Evolutionary conservation across 2,888 invertebrate species (phyloP), one percentile per base, ranked within the genome.

Genomic region (Ellobium chinense): DNA sequence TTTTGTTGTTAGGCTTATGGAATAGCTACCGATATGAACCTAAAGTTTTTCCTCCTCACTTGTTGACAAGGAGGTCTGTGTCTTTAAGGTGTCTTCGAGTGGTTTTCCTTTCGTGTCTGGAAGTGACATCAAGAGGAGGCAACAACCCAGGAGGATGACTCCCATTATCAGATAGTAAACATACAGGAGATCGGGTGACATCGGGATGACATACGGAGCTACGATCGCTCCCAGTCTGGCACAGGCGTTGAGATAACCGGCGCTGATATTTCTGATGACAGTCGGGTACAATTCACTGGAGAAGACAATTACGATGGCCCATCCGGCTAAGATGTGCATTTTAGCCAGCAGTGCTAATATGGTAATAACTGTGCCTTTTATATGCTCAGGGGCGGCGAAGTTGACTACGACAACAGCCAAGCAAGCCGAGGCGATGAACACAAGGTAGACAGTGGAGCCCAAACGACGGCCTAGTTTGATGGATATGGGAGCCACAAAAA

Each of bases 231-330:
- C 80, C 7, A 77, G 27, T 37, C 82, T 56, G 18, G 82, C 70
- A 12, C 68, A 31, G 1, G 62, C 24, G 63, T 78, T 76, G 58
- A 73, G 75, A 60, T 68, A 82, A 3, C 79, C 82, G 1, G 46
- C 27, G 36, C 76, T 58, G 2, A 77, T 21, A 21, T 65, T 66
- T n/a, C 77, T 37, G 60, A 90, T 84, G 3, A 89, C 88, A 9
- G 90, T 89, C 0, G 90, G 90, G 73, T 89, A 91, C 0, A 86
- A 69, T 70, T 89, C 89, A 0, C 86, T 83, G 9, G 88, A 85
- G 62, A 86, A 88, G 9, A 89, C 80, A 34, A 85, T 86, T 9
- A 88, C 82, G 0, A 87, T 84, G 5, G 84, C 86, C 91, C 91
- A 91, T 14, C 84, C 87, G 1, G 68, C 62, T 0, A 60, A 69